Evolutionary conservation across 2,113 vertebrate genomes (phyloP).

Genomic region (Leptobrachium leishanense): DNA sequence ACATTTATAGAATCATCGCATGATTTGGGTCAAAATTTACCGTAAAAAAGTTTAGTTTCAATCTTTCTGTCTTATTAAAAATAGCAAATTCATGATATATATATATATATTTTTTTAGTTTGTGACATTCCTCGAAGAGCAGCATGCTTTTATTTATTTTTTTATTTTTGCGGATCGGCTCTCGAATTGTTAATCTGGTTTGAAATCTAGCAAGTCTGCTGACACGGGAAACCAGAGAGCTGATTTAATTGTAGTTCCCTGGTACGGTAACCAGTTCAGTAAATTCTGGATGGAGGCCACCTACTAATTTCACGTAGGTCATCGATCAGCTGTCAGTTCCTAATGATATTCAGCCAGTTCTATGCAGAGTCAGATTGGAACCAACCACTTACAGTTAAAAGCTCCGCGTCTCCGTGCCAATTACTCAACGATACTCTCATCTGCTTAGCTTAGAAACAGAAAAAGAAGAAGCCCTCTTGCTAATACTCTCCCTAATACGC

Average conservation of each 20-base stretch:
- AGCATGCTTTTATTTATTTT: too few relatives aligned
- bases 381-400: constrained; percentile 48
- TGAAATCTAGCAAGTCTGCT: not conserved
- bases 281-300: constrained; percentile 42
- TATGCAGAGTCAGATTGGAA: constrained; percentile 25
- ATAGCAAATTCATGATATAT: too few relatives aligned
- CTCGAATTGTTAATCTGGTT: not conserved
- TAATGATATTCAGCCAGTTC: constrained; percentile 42
- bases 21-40: too few relatives aligned
- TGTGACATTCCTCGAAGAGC: too few relatives aligned
- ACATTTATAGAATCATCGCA: too few relatives aligned
- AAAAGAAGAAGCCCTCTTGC: constrained; percentile 1
- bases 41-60: too few relatives aligned
- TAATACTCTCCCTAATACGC: constrained; percentile 23
- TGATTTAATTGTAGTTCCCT: constrained; percentile 29
- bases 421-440: constrained; percentile 34
- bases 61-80: too few relatives aligned
- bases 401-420: constrained; percentile 39
- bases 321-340: constrained; percentile 48
- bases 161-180: too few relatives aligned
- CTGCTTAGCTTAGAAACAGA: constrained; percentile 15
- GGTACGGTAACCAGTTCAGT: constrained; percentile 39
- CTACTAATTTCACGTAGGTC: constrained; percentile 45
- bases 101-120: too few relatives aligned
- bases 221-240: not conserved